Conservation (phyloP, 2,113 vertebrate species). For the Romanogobio albipinnatus region DNA sequence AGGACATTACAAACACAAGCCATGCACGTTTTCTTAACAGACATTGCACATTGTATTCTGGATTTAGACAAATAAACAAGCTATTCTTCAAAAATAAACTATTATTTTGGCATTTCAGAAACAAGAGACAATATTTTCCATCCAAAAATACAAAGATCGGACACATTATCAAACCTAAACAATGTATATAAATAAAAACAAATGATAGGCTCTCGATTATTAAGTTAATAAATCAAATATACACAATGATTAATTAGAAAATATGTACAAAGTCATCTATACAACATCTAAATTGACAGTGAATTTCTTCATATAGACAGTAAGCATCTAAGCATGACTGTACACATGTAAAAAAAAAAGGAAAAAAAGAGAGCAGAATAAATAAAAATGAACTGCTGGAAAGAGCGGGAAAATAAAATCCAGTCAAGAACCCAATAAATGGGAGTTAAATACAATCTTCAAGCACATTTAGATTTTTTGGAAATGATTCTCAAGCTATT, state of each 20-base stretch:
- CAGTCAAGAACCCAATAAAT: neutral
- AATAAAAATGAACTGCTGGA: conserved; percentile 11
- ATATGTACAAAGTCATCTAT: conserved; percentile 83
- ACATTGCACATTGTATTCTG: conserved; percentile 45
- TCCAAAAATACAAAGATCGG: conserved; percentile 78
- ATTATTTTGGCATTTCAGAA: conserved; percentile 87
- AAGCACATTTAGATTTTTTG: neutral
- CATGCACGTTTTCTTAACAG: conserved; percentile 48
- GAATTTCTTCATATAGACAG: conserved; percentile 92
- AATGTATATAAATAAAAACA: conserved; percentile 90
- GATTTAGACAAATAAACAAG: conserved; percentile 72
- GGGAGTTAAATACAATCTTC: conserved; percentile 32
- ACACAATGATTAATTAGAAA: conserved; percentile 94
- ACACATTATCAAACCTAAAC: conserved; percentile 87
- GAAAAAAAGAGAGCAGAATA: conserved; percentile 44
- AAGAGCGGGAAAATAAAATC: conserved; percentile 5
- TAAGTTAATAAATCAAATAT: conserved; percentile 99
- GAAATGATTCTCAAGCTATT: conserved; percentile 14
- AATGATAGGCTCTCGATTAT: conserved; percentile 91
- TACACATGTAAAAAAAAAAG: conserved; percentile 58
- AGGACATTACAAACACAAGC: conserved; percentile 28
- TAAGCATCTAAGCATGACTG: conserved; percentile 73
- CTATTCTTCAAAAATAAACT: conserved; percentile 83
- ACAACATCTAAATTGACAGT: conserved; percentile 86
- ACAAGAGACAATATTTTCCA: conserved; percentile 78